Percentiles rank a stretch among this genome's conserved stretches.
Conservation (phyloP, 1,140 invertebrate genomes). For the Aphaenogaster ashmeadi region DNA sequence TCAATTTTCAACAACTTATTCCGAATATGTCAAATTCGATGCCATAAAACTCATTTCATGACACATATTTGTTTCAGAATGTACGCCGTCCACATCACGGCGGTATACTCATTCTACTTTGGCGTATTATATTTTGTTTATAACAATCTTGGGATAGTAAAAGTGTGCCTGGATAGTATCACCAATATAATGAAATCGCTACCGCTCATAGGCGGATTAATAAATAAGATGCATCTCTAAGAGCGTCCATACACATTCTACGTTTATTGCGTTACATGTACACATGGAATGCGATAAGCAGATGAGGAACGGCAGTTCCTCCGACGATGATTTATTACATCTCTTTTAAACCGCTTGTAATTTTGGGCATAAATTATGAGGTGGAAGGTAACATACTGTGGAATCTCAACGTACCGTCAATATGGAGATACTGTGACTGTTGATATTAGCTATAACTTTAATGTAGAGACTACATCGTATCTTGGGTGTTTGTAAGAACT, state of each 20-base stretch:
- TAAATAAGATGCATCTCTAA: slow-evolving; percentile 67
- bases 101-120: slow-evolving; percentile 83
- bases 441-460: neutral
- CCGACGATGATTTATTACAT: neutral
- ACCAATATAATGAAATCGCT: slow-evolving; percentile 75
- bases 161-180: slow-evolving; percentile 76
- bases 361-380: neutral
- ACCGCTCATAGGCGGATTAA: slow-evolving; percentile 71
- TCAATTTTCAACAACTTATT: neutral
- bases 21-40: neutral
- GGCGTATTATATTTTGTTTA: slow-evolving; percentile 79
- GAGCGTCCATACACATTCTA: neutral
- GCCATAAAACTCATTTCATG: neutral
- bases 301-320: neutral
- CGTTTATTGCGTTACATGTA: neutral
- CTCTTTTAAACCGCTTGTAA: neutral
- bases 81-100: slow-evolving; percentile 79
- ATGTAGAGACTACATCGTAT: neutral
- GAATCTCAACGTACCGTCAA: neutral
- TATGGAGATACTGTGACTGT: neutral
- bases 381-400: neutral
- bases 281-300: neutral
- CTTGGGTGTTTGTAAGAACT: neutral
- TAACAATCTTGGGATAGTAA: slow-evolving; percentile 76
- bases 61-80: slow-evolving; percentile 76